A percentile compares a stretch with the other conserved stretches of the same genome.
Evolutionary conservation across 1,140 invertebrate species (phyloP).

Genomic region (Potamilus streckersoni): DNA sequence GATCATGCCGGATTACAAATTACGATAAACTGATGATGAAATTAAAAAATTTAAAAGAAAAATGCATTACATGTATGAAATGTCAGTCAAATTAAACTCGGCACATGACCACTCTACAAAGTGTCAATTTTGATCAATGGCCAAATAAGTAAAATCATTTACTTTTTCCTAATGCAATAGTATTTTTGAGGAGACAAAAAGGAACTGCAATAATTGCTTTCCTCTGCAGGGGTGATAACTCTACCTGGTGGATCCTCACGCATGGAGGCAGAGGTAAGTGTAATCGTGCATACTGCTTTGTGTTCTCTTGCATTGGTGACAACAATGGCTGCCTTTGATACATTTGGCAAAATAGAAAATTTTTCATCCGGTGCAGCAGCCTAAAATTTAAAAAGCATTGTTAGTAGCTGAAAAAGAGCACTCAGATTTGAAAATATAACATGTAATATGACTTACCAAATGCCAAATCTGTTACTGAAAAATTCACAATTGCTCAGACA

Average conservation of each 20-base stretch:
- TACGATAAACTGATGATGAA: no score
- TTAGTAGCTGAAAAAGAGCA: conserved; percentile 6
- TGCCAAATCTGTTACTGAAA: no score
- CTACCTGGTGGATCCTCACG: conserved; percentile 65
- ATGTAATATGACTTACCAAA: no score
- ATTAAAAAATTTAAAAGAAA: background rate
- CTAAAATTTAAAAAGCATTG: conserved; percentile 61
- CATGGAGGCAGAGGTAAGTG: conserved; percentile 92
- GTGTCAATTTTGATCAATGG: background rate
- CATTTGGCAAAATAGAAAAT: conserved; percentile 81
- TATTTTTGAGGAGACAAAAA: background rate
- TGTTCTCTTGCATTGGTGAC: conserved; percentile 73
- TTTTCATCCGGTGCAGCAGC: conserved; percentile 82
- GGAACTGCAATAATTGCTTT: no score
- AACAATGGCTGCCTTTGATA: conserved; percentile 84
- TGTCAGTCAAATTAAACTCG: background rate
- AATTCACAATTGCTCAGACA: no score
- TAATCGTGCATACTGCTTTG: conserved; percentile 82
- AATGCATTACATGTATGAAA: background rate
- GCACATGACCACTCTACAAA: background rate
- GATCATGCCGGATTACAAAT: no score
- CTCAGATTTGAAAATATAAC: no score
- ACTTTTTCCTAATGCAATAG: conserved; percentile 3
- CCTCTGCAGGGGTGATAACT: background rate
- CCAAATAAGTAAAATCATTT: background rate